Evolutionary conservation across 1,140 invertebrate species (phyloP).

Genomic region (Myzus persicae): DNA sequence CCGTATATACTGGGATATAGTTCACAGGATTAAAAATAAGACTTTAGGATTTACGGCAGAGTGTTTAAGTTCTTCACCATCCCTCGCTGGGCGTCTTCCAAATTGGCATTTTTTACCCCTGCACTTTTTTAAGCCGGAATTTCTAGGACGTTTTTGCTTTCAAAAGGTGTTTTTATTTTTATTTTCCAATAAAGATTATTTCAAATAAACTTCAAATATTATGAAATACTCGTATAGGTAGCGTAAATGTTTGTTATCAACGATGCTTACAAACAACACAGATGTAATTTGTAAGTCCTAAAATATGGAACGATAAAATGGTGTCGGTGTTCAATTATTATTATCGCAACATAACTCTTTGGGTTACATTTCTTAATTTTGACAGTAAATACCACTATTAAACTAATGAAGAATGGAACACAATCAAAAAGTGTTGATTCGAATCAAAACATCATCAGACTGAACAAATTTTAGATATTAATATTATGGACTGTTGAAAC

Average conservation of each 20-base stretch:
- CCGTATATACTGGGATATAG: not conserved
- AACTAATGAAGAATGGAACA: no score
- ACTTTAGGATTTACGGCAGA: not conserved
- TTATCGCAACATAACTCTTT: not conserved
- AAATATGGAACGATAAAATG: not conserved
- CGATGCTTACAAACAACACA: not conserved
- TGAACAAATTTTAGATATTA: no score
- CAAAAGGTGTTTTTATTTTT: not conserved
- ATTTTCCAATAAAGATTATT: not conserved
- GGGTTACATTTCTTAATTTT: not conserved
- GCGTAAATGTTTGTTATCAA: not conserved
- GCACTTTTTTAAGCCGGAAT: not conserved
- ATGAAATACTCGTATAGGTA: not conserved
- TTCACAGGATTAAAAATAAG: constrained; percentile 18
- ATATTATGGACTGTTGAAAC: no score
- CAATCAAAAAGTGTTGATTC: no score
- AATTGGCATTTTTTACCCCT: constrained; percentile 3
- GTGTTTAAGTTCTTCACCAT: not conserved
- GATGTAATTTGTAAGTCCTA: not conserved
- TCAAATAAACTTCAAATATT: not conserved
- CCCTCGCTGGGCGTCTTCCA: not conserved
- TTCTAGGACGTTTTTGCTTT: not conserved
- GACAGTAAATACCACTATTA: no score
- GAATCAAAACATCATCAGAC: no score
- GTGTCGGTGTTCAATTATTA: not conserved